Evolutionary conservation across 2,797 vertebrate genomes (phyloP).

Genomic region (Sebastes minor): DNA sequence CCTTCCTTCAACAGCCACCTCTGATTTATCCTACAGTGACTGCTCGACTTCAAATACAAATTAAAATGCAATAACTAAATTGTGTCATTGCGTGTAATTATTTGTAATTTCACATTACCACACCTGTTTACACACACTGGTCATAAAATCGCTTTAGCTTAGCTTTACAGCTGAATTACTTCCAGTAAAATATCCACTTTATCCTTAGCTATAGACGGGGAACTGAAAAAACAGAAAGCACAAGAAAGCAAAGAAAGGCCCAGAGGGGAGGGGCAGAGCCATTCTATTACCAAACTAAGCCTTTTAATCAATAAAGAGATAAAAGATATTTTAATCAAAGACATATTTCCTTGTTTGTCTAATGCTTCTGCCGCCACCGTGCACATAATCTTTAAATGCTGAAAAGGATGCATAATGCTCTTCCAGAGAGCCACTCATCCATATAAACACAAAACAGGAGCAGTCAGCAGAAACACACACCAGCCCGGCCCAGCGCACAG

Average conservation of each 20-base stretch:
- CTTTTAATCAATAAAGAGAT: constrained; percentile 90
- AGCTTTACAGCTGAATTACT: background rate
- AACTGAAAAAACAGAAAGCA: constrained; percentile 33
- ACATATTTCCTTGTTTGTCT: constrained; percentile 83
- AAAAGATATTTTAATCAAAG: constrained; percentile 88
- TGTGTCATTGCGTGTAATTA: background rate
- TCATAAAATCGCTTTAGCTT: background rate
- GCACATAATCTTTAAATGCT: constrained; percentile 81
- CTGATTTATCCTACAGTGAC: background rate
- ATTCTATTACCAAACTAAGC: constrained; percentile 82
- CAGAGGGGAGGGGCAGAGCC: constrained; percentile 63
- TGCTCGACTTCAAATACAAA: background rate
- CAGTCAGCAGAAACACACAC: constrained; percentile 88
- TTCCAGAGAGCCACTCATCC: constrained; percentile 79
- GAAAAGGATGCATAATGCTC: constrained; percentile 81
- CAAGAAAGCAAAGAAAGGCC: constrained; percentile 30
- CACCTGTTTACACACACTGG: background rate
- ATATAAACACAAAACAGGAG: constrained; percentile 82
- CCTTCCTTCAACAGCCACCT: background rate
- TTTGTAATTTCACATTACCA: background rate
- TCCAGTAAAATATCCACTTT: background rate
- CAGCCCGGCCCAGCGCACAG: constrained; percentile 74
- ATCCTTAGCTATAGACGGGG: constrained; percentile 1
- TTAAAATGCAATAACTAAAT: background rate
- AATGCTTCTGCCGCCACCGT: constrained; percentile 73